Percentiles rank a stretch among this genome's conserved stretches.
Conservation (phyloP, 2,888 invertebrate genomes). For the Dasysyrphus tricinctus region DNA sequence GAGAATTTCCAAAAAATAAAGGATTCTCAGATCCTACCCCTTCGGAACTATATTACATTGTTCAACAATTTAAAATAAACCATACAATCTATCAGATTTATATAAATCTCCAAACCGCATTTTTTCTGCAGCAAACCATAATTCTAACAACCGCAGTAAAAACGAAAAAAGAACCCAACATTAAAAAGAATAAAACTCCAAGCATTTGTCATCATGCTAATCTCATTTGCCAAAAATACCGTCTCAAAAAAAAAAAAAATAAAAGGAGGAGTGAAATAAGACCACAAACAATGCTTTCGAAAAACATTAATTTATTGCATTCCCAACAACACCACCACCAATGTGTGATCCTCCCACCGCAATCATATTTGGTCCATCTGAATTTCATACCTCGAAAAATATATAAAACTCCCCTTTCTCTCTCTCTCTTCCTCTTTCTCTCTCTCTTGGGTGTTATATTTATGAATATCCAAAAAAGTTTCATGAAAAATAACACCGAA, state of each 20-base stretch:
- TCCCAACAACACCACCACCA: conserved; percentile 48
- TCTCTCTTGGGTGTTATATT: conserved; percentile 23
- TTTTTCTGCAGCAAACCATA: conserved; percentile 8
- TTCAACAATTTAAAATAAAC: conserved; percentile 14
- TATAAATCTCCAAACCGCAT: conserved; percentile 33
- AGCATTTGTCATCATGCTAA: conserved; percentile 71
- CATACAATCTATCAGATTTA: conserved; percentile 53
- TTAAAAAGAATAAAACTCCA: conserved; percentile 6
- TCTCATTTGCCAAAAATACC: conserved; percentile 63
- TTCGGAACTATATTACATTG: background rate
- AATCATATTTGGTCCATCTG: conserved; percentile 68
- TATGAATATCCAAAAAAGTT: conserved; percentile 62
- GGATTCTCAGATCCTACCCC: too few species aligned
- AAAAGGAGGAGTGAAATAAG: conserved; percentile 13
- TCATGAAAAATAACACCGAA: conserved; percentile 63
- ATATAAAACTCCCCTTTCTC: background rate
- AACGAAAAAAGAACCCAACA: background rate
- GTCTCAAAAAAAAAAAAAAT: conserved; percentile 2
- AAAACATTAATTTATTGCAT: conserved; percentile 67
- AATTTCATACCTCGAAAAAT: conserved; percentile 43
- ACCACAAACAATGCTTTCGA: conserved; percentile 31
- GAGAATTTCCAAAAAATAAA: too few species aligned
- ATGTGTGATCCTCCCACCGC: conserved; percentile 64
- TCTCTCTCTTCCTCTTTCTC: background rate
- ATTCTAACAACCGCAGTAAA: conserved; percentile 13